Evolutionary conservation across 2,797 vertebrate species (phyloP).

Genomic region (Pyrocephalus nanus): DNA sequence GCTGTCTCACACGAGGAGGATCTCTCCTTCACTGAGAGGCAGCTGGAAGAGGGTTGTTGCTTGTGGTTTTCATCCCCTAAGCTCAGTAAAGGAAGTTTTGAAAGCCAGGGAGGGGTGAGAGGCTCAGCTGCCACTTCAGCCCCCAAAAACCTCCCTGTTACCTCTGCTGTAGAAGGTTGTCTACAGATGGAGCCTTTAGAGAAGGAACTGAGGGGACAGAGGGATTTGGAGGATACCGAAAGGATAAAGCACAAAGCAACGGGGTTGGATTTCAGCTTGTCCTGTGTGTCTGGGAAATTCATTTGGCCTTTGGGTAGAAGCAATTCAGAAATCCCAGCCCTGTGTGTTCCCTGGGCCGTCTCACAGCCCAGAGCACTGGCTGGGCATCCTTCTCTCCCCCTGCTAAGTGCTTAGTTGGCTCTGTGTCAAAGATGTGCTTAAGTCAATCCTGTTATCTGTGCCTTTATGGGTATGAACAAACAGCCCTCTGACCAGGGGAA

Average conservation of each 20-base stretch:
- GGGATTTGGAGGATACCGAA: background rate
- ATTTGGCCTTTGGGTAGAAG: background rate
- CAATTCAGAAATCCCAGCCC: background rate
- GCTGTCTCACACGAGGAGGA: background rate
- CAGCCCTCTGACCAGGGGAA: background rate
- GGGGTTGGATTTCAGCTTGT: background rate
- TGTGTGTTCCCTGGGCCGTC: background rate
- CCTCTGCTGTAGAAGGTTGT: accelerated
- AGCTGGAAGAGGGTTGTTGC: background rate
- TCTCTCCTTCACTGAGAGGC: background rate
- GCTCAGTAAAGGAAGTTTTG: background rate
- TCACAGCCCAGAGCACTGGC: background rate
- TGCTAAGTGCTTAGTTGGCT: background rate
- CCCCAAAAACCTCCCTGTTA: background rate
- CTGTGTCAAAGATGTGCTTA: background rate
- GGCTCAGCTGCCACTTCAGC: background rate
- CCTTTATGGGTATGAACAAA: background rate
- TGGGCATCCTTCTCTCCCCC: background rate
- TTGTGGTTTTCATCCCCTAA: background rate
- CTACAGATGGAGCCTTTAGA: background rate
- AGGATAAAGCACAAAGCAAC: background rate
- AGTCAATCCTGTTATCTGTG: background rate
- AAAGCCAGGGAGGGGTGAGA: background rate
- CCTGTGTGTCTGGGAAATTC: background rate
- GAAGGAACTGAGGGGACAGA: background rate